Evolutionary conservation across 2,888 invertebrate species (phyloP).

Genomic region (Pyralis farinalis): DNA sequence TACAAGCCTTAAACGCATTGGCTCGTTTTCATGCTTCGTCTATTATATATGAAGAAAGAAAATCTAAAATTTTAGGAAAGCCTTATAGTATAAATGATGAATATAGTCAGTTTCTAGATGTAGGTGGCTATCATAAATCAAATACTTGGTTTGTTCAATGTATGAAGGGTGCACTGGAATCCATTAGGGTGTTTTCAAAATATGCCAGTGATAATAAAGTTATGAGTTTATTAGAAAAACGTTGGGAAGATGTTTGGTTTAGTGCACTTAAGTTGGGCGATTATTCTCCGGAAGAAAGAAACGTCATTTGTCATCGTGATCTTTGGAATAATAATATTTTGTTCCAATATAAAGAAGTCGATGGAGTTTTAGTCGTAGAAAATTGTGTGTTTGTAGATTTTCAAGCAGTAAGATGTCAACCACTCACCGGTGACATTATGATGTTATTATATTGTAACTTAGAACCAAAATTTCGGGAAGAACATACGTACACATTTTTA

Average conservation of each 20-base stretch:
- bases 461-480: constrained; percentile 63
- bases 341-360: constrained; percentile 59
- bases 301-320: constrained; percentile 82
- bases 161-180: constrained; percentile 52
- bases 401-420: constrained; percentile 84
- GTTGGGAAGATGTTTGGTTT: constrained; percentile 52
- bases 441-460: constrained; percentile 78
- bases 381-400: constrained; percentile 85
- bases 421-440: constrained; percentile 84
- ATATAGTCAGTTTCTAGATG: constrained; percentile 34
- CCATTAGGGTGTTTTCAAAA: constrained; percentile 49
- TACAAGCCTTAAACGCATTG: constrained; percentile 62
- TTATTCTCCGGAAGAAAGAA: constrained; percentile 51
- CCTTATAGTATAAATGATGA: constrained; percentile 49
- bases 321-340: constrained; percentile 84
- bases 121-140: constrained; percentile 43
- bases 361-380: constrained; percentile 52
- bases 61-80: constrained; percentile 37
- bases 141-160: constrained; percentile 60
- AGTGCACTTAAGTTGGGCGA: constrained; percentile 41
- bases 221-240: constrained; percentile 36
- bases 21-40: constrained; percentile 76
- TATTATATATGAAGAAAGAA: constrained; percentile 72
- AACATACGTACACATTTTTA: constrained; percentile 71
- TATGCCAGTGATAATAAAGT: constrained; percentile 31